phyloP scores from a whole-genome alignment of 1,140 invertebrate species.

The Sweltsa coloradensis region DNA sequence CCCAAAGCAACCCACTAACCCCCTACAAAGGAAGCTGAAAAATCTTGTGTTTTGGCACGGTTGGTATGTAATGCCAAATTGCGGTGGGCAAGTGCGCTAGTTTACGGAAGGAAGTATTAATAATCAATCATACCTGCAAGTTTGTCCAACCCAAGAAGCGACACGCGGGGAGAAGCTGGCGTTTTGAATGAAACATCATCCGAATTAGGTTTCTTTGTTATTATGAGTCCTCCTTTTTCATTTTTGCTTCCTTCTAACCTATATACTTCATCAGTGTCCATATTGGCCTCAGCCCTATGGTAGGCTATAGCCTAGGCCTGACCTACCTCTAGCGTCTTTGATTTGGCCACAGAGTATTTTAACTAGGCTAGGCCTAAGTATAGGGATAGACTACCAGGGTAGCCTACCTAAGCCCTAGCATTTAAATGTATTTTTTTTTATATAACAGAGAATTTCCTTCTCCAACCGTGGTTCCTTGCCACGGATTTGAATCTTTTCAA shows the following conservation, averaged over 20 bases:
- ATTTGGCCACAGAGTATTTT: too few species aligned
- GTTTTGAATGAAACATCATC: conserved; percentile 58
- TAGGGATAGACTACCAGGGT: too few species aligned
- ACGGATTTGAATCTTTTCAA: too few species aligned
- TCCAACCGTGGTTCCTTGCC: too few species aligned
- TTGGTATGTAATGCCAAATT: not conserved
- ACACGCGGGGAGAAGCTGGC: conserved; percentile 49
- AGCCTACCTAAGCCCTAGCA: too few species aligned
- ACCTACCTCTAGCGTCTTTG: too few species aligned
- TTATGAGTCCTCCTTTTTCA: conserved; percentile 67
- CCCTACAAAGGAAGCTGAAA: not conserved
- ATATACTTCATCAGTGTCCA: too few species aligned
- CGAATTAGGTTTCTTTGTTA: conserved; percentile 57
- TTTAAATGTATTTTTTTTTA: too few species aligned
- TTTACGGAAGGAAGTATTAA: not conserved
- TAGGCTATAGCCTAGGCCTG: too few species aligned
- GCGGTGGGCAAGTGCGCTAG: not conserved
- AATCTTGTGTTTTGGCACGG: not conserved
- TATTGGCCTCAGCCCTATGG: too few species aligned
- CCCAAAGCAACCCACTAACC: not conserved
- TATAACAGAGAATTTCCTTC: too few species aligned
- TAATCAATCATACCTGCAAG: conserved; percentile 44
- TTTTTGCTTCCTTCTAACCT: conserved; percentile 68
- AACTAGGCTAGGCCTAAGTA: too few species aligned
- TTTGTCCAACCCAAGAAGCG: conserved; percentile 76